phyloP scores from a whole-genome alignment of 2,113 vertebrate genomes.

The Calidris pugnax region DNA sequence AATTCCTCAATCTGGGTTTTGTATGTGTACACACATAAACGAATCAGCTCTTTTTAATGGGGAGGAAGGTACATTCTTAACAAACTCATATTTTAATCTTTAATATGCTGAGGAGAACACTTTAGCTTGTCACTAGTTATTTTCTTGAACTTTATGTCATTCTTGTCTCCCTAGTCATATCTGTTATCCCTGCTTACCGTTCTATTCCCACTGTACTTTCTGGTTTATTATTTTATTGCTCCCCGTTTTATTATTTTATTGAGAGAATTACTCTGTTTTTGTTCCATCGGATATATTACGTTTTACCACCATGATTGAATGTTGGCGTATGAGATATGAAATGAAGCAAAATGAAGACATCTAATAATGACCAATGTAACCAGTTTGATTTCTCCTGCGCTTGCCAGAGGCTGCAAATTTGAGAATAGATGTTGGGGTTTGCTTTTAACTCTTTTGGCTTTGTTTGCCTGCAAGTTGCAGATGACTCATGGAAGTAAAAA shows the following conservation, averaged over 20 bases:
- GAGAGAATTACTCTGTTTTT: not conserved
- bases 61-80: not conserved
- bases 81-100: not conserved
- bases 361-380: not conserved
- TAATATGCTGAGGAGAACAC: not conserved
- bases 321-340: not conserved
- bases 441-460: not conserved
- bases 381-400: not conserved
- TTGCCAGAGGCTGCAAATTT: not conserved
- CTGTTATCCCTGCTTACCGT: not conserved
- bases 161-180: not conserved
- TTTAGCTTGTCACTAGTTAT: not conserved
- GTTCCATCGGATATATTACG: not conserved
- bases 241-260: constrained; percentile 24
- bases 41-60: not conserved
- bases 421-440: not conserved
- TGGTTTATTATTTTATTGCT: constrained; percentile 23
- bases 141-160: not conserved
- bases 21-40: not conserved
- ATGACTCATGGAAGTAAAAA: not conserved
- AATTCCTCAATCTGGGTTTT: not conserved
- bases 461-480: not conserved
- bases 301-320: not conserved
- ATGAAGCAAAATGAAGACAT: not conserved
- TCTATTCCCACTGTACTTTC: not conserved